These are phyloP conservation scores for Naja naja DNA, from an alignment of 2,113 vertebrate species.

Conservation along the genomic window DNA sequence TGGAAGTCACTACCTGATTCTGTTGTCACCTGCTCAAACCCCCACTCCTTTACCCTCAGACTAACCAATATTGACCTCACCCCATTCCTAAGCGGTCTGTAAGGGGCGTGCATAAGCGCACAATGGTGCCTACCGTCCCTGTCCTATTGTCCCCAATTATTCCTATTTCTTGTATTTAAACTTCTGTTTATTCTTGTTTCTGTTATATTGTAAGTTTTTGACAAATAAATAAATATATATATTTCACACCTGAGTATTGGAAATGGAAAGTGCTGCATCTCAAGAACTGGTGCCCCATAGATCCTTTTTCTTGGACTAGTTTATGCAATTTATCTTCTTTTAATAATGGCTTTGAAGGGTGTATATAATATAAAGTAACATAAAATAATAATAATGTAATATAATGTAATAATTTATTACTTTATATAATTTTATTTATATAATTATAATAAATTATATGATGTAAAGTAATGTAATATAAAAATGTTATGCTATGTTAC, in stretches of 20 bases:
- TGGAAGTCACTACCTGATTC: too few relatives aligned
- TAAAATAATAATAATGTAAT: neutral
- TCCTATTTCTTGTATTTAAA: too few relatives aligned
- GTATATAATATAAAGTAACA: neutral
- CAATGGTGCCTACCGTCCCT: too few relatives aligned
- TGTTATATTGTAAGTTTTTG: too few relatives aligned
- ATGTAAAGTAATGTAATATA: neutral
- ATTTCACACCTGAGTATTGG: neutral
- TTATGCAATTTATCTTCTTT: neutral
- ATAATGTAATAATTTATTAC: neutral
- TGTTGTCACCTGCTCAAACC: too few relatives aligned
- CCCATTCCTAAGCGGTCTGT: too few relatives aligned
- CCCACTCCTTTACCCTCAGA: too few relatives aligned
- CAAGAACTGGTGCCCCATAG: neutral
- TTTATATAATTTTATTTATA: neutral
- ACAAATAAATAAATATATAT: neutral
- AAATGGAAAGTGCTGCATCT: neutral
- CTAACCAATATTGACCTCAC: too few relatives aligned
- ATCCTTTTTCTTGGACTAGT: neutral
- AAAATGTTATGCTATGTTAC: neutral
- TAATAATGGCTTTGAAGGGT: neutral
- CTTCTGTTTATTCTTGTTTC: too few relatives aligned
- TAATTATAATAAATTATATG: neutral
- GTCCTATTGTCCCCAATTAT: too few relatives aligned
- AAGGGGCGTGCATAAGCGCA: too few relatives aligned